Evolutionary conservation across 2,113 vertebrate species (phyloP), one percentile per base, ranked within the genome.

Genomic region (Microtus pennsylvanicus): DNA sequence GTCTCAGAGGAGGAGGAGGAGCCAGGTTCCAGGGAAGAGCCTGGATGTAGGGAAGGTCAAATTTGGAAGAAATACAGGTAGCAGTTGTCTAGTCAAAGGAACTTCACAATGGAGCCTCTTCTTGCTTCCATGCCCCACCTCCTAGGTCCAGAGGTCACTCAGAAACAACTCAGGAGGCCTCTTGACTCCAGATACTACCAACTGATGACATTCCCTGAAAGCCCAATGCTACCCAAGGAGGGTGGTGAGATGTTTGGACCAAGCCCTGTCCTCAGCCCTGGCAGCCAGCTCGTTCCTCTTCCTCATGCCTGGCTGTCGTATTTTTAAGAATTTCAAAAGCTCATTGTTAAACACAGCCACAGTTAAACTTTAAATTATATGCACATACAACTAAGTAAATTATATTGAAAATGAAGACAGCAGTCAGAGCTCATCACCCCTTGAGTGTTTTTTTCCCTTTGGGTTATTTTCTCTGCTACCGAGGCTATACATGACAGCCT

Each of bases 201-300:
- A 24, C 12, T 77, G 30, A 4, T 9, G 42, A 7, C 12, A 19
- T 26, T 1, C 6, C 55, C 0, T 1, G 33, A 30, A 83, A 24
- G 22, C 30, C 8, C 0, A 8, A 24, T 4, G 14, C 63, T 85
- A n/a, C 12, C 55, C 55, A 50, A 2, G 30, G 22, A 50, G 61
- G 47, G 45, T 42, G 47, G 7, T 8, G 24, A 0, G 42, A 33
- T 0, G 0, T 30, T 24, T 30, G 2, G 50, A 10, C 83, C 30
- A 21, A 74, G n/a, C 17, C 17, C 35, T 0, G 0, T 4, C 2
- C 12, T n/a, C 0, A 1, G 0, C 0, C 0, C 16, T 50, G 13
- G 14, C 28, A 61, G 28, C 30, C 16, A 13, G 30, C 22, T n/a
- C 58, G 21, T 26, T 7, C 52, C 2, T 19, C 12, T 24, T 94